Percentiles rank a stretch among this genome's conserved stretches.
phyloP scores from a whole-genome alignment of 2,888 invertebrate genomes.

The Cacoxenus indagator region DNA sequence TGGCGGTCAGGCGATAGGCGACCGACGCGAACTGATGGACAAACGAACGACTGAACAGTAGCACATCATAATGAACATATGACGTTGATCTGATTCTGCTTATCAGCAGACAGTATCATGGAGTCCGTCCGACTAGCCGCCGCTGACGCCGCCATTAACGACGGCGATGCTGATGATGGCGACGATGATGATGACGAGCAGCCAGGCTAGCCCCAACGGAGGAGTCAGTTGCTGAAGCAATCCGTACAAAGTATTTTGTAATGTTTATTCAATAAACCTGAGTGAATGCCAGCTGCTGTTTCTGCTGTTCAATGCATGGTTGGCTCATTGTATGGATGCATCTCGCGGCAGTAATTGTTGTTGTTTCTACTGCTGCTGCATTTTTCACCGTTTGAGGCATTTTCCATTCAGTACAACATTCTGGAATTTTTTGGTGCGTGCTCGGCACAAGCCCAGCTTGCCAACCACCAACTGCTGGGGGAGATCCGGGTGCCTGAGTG shows the following conservation, averaged over 20 bases:
- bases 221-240: not conserved
- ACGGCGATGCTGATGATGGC: slow-evolving; percentile 4
- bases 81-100: slow-evolving; percentile 21
- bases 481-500: slow-evolving; percentile 27
- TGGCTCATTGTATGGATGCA: slow-evolving; percentile 51
- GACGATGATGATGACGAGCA: slow-evolving; percentile 30
- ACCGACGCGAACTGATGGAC: not conserved
- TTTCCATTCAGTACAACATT: slow-evolving; percentile 61
- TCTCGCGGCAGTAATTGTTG: not conserved
- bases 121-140: not conserved
- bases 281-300: slow-evolving; percentile 27
- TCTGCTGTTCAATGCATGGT: slow-evolving; percentile 44
- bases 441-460: slow-evolving; percentile 65
- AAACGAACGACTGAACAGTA: not conserved
- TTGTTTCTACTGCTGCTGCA: slow-evolving; percentile 31
- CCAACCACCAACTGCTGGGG: not conserved
- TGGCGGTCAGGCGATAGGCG: slow-evolving; percentile 44
- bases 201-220: slow-evolving; percentile 50
- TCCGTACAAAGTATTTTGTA: slow-evolving; percentile 31
- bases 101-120: slow-evolving; percentile 16
- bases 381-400: slow-evolving; percentile 39
- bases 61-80: slow-evolving; percentile 21
- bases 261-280: slow-evolving; percentile 70
- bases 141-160: slow-evolving; percentile 23
- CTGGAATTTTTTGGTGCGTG: slow-evolving; percentile 69